These are phyloP conservation scores for Cherax quadricarinatus DNA, from an alignment of 1,140 invertebrate genomes.

Conservation along the genomic window DNA sequence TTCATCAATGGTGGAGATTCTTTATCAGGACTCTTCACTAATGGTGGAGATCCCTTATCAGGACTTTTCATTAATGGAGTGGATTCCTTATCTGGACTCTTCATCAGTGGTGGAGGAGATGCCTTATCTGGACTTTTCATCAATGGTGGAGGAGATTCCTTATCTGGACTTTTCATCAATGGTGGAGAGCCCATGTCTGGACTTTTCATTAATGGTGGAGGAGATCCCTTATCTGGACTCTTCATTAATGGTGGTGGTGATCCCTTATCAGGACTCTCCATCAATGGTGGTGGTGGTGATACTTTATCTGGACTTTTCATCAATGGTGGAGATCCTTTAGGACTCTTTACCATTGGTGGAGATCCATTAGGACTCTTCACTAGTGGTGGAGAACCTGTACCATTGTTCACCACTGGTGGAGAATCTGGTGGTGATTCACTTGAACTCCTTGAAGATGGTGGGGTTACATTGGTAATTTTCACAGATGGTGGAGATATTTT, in stretches of 20 bases:
- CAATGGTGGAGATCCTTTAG: background rate
- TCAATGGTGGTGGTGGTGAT: slow-evolving; percentile 4
- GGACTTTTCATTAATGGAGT: slow-evolving; percentile 26
- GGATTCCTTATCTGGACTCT: slow-evolving; percentile 40
- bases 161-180: background rate
- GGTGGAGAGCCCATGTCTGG: slow-evolving; percentile 17
- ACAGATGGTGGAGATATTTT: slow-evolving; percentile 2
- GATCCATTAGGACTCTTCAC: slow-evolving; percentile 7
- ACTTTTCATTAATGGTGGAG: slow-evolving; percentile 8
- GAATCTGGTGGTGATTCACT: background rate
- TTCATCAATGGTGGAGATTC: slow-evolving; percentile 35
- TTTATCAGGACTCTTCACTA: background rate
- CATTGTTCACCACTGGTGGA: slow-evolving; percentile 2
- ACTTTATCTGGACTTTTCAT: slow-evolving; percentile 32
- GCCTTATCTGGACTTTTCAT: slow-evolving; percentile 15
- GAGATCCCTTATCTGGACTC: background rate
- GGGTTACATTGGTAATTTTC: slow-evolving; percentile 17
- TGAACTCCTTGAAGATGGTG: background rate
- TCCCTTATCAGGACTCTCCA: slow-evolving; percentile 28
- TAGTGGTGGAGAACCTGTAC: slow-evolving; percentile 41
- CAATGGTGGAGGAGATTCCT: background rate
- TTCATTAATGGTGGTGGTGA: background rate
- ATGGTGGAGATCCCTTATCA: background rate
- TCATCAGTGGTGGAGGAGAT: slow-evolving; percentile 36
- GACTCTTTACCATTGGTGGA: background rate